Conservation (phyloP, 2,888 invertebrate species). For the Hyposoter dolosus region DNA sequence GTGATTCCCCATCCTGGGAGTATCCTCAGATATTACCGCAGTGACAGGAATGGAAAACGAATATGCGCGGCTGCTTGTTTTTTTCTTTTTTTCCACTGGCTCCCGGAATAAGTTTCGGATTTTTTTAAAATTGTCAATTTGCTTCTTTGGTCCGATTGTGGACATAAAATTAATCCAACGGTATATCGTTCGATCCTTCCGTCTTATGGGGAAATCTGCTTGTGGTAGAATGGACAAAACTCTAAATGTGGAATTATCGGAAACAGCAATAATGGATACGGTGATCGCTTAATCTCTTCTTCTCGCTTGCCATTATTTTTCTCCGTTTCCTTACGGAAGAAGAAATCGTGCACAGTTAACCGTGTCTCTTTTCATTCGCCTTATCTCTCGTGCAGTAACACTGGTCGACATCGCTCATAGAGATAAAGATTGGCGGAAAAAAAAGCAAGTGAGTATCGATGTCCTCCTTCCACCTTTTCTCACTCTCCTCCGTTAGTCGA, state of each 20-base stretch:
- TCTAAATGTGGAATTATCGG: constrained; percentile 32
- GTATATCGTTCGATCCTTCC: not conserved
- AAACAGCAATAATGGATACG: constrained; percentile 41
- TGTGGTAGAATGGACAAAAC: constrained; percentile 5
- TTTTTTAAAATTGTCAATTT: not conserved
- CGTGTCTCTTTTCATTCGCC: constrained; percentile 30
- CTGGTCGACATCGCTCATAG: constrained; percentile 17
- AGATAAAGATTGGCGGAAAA: constrained; percentile 51
- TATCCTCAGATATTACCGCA: constrained; percentile 23
- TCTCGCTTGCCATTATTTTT: constrained; percentile 9
- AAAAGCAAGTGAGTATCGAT: constrained; percentile 22
- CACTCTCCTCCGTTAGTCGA: not conserved
- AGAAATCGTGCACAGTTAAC: constrained; percentile 17
- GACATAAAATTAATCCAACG: not conserved
- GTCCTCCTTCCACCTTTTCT: not conserved
- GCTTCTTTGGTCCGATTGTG: not conserved
- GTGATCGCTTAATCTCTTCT: constrained; percentile 18
- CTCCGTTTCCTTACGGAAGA: constrained; percentile 1
- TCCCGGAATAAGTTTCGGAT: not conserved
- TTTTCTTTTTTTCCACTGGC: not conserved
- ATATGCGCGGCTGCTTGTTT: not conserved
- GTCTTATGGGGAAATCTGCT: not conserved
- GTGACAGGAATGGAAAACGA: too few relatives aligned
- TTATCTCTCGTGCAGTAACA: constrained; percentile 58
- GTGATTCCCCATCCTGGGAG: not conserved